Evolutionary conservation across 2,888 invertebrate genomes (phyloP).

Genomic region (Plemyria rubiginata): DNA sequence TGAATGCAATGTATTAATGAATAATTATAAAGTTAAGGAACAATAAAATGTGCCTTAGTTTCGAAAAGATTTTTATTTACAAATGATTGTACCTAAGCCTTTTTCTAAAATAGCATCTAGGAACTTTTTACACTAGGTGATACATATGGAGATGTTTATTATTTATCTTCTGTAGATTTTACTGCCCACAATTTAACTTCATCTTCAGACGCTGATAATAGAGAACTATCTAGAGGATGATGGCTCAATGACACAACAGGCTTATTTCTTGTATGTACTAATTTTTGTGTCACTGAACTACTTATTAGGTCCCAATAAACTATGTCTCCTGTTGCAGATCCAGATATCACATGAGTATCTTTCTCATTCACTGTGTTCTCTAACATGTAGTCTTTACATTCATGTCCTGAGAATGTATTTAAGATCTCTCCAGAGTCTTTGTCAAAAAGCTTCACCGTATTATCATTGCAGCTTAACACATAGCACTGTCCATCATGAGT

Average conservation of each 20-base stretch:
- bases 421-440: slow-evolving; percentile 85
- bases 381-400: slow-evolving; percentile 91
- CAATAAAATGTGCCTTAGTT: slow-evolving; percentile 31
- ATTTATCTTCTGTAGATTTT: slow-evolving; percentile 50
- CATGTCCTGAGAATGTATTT: slow-evolving; percentile 92
- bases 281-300: slow-evolving; percentile 75
- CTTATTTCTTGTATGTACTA: slow-evolving; percentile 81
- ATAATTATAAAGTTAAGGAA: slow-evolving; percentile 14
- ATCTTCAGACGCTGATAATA: slow-evolving; percentile 90
- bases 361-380: slow-evolving; percentile 94
- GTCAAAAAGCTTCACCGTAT: slow-evolving; percentile 93
- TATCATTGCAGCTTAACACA: slow-evolving; percentile 93
- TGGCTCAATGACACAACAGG: slow-evolving; percentile 92
- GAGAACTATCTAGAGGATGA: slow-evolving; percentile 90
- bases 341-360: slow-evolving; percentile 94
- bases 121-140: no score
- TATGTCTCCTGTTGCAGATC: slow-evolving; percentile 94
- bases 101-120: no score
- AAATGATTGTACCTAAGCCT: no score
- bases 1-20: slow-evolving; percentile 14
- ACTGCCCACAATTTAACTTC: slow-evolving; percentile 89
- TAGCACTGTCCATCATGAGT: slow-evolving; percentile 97
- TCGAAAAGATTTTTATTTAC: slow-evolving; percentile 2
- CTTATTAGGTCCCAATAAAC: slow-evolving; percentile 96
- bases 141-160: not conserved